A percentile compares a stretch with the other conserved stretches of the same genome.
Evolutionary conservation across 2,113 vertebrate species (phyloP).

Genomic region (Larimichthys polyactis): DNA sequence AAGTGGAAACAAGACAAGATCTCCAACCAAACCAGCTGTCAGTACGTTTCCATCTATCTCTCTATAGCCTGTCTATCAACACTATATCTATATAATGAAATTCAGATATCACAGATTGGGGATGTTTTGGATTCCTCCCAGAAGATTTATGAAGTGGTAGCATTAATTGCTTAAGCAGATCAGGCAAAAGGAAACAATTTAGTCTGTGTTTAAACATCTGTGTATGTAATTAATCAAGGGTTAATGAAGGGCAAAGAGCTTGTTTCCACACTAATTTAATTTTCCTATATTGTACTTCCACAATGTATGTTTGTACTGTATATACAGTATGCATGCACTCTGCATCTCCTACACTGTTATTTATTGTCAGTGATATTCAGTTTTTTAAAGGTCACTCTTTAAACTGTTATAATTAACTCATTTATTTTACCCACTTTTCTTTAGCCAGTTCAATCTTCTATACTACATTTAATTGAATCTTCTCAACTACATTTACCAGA

Average conservation of each 20-base stretch:
- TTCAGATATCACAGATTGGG: background rate
- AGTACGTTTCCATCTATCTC: too few relatives aligned
- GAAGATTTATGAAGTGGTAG: background rate
- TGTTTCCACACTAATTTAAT: conserved; percentile 25
- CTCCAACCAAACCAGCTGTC: background rate
- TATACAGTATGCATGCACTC: background rate
- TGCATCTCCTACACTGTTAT: background rate
- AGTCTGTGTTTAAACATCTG: conserved; percentile 17
- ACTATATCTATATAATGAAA: background rate
- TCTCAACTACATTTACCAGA: background rate
- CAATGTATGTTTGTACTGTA: background rate
- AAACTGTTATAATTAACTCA: conserved; percentile 1
- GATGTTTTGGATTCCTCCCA: background rate
- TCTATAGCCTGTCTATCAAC: too few relatives aligned
- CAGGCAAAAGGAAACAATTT: conserved; percentile 14
- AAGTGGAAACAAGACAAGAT: conserved; percentile 13
- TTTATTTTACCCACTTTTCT: conserved; percentile 1
- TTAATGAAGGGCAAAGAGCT: conserved; percentile 22
- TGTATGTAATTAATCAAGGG: conserved; percentile 28
- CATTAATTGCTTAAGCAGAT: conserved; percentile 15
- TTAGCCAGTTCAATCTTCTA: background rate
- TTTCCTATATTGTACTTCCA: background rate
- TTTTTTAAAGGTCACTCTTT: conserved; percentile 7
- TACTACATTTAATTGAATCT: background rate
- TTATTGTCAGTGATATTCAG: background rate